Percentiles rank a stretch among this genome's conserved stretches.
Evolutionary conservation across 1,140 invertebrate species (phyloP).

Genomic region (Eupristina koningsbergeri): DNA sequence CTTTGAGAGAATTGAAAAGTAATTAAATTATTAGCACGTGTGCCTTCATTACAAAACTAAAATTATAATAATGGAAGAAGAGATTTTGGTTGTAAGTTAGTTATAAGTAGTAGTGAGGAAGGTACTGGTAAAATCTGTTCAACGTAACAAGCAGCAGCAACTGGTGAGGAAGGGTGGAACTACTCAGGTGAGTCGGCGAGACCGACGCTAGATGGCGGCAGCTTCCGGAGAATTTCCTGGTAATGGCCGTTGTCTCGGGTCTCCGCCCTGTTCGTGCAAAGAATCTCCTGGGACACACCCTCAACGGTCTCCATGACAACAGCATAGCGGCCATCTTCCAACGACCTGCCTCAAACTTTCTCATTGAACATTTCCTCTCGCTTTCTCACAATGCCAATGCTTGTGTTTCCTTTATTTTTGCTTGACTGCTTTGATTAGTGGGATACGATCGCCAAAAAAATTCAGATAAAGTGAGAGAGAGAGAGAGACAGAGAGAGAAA

Average conservation of each 20-base stretch:
- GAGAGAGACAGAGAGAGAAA: conserved; percentile 39
- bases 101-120: no score
- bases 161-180: not conserved
- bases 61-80: no score
- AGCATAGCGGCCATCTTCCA: conserved; percentile 62
- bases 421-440: not conserved
- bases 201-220: conserved; percentile 61
- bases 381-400: conserved; percentile 3
- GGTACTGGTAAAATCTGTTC: no score
- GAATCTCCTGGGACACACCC: conserved; percentile 55
- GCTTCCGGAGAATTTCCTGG: conserved; percentile 59
- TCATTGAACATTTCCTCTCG: conserved; percentile 20
- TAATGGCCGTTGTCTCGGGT: conserved; percentile 62
- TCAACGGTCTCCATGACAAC: conserved; percentile 63
- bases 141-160: not conserved
- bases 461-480: no score
- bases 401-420: not conserved
- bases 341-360: conserved; percentile 65
- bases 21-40: no score
- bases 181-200: not conserved
- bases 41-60: no score
- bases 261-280: conserved; percentile 60
- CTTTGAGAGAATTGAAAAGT: no score
- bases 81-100: no score
- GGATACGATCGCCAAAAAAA: not conserved